A percentile compares a stretch with the other conserved stretches of the same genome.
phyloP scores from a whole-genome alignment of 2,797 vertebrate species.

The Anolis apletophallus region DNA sequence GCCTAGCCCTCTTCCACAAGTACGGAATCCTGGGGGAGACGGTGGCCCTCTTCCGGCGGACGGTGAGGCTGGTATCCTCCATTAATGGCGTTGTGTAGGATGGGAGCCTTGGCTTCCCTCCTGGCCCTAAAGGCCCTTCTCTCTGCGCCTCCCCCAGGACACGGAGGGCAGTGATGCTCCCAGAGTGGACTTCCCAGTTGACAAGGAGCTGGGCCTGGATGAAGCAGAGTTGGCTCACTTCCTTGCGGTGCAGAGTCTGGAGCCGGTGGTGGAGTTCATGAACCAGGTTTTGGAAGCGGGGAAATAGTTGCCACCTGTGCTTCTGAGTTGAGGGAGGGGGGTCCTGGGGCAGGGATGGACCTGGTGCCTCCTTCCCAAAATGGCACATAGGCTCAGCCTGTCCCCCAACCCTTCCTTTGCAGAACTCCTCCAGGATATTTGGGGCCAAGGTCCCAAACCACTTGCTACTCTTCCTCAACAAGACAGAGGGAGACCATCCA shows the following conservation, averaged over 20 bases:
- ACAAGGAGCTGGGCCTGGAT: slow-evolving; percentile 78
- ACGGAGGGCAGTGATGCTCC: slow-evolving; percentile 82
- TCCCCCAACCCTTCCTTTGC: not conserved
- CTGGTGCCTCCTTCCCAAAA: not conserved
- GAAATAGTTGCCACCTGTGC: no score
- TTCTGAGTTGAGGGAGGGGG: not conserved
- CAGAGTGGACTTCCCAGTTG: slow-evolving; percentile 81
- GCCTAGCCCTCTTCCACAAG: slow-evolving; percentile 81
- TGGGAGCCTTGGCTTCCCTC: no score
- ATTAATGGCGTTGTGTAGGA: no score
- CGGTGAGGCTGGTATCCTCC: slow-evolving; percentile 53
- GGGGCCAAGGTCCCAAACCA: slow-evolving; percentile 83
- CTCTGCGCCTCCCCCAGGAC: slow-evolving; percentile 72
- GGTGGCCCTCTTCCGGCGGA: slow-evolving; percentile 91
- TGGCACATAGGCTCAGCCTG: not conserved
- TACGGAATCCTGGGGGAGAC: slow-evolving; percentile 80
- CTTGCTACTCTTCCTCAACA: slow-evolving; percentile 90
- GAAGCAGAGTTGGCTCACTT: slow-evolving; percentile 76
- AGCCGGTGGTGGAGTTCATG: slow-evolving; percentile 86
- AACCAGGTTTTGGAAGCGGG: slow-evolving; percentile 74
- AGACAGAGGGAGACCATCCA: slow-evolving; percentile 75
- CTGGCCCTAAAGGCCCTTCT: not conserved
- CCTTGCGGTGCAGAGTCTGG: slow-evolving; percentile 85
- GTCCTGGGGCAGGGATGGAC: no score
- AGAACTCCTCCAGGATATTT: slow-evolving; percentile 88